Conservation (phyloP, 37 sponge, comb jelly and placozoan genomes). For the Dysidea cf. avara region DNA sequence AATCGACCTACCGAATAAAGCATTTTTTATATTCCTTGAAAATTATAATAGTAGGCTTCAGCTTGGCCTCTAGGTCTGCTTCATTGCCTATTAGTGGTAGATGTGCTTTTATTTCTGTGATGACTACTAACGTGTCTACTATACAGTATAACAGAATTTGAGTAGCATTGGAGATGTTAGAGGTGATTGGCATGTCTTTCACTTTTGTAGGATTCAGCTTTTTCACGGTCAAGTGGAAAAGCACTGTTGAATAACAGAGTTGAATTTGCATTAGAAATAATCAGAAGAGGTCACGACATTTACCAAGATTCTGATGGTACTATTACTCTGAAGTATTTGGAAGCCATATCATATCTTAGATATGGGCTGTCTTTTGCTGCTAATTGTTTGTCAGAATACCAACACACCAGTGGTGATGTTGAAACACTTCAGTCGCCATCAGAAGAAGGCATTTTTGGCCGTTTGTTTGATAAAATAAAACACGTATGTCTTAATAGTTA, state of each 20-base stretch:
- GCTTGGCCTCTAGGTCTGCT: no score
- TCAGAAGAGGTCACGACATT: neutral
- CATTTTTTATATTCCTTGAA: neutral
- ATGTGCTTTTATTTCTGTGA: no score
- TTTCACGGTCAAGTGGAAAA: conserved; percentile 1
- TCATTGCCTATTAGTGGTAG: no score
- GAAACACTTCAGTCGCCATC: conserved; percentile 12
- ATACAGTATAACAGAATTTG: no score
- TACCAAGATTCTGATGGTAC: neutral
- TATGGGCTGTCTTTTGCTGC: conserved; percentile 46
- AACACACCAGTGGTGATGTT: neutral
- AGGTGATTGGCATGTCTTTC: neutral
- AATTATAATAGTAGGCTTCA: no score
- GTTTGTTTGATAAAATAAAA: neutral
- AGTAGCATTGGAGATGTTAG: neutral
- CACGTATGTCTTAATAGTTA: neutral
- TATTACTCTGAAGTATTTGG: conserved; percentile 29
- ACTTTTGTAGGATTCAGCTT: conserved; percentile 42
- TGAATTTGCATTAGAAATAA: neutral
- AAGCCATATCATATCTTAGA: conserved; percentile 52
- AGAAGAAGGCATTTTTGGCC: neutral
- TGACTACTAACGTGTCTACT: no score
- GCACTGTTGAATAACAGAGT: neutral
- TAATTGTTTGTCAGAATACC: conserved; percentile 13
- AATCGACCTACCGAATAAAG: no score